A percentile compares a stretch with the other conserved stretches of the same genome.
These are phyloP conservation scores for Dendronephthya gigantea DNA, from an alignment of 64 coral and sea anemone genomes.

Conservation along the genomic window DNA sequence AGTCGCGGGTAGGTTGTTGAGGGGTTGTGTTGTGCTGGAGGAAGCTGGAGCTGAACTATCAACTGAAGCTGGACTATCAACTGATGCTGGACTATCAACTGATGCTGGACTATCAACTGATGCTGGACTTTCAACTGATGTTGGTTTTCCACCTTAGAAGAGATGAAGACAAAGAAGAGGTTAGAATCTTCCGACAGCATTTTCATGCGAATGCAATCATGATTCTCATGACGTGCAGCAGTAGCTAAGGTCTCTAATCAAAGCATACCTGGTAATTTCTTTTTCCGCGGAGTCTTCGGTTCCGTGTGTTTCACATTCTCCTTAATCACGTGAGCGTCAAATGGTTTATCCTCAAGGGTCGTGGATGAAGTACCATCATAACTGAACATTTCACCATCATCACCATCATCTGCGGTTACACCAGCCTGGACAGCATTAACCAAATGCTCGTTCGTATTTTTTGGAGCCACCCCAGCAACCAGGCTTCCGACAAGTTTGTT, in stretches of 20 bases:
- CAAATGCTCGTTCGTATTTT: neutral
- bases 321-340: neutral
- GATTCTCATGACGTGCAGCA: no score
- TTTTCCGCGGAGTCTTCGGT: neutral
- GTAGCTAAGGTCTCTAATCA: neutral
- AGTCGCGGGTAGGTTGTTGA: neutral
- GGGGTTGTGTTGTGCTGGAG: neutral
- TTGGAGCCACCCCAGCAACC: neutral
- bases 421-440: neutral
- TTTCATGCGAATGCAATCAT: no score
- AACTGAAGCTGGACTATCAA: no score
- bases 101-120: neutral
- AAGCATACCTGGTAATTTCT: neutral
- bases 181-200: no score
- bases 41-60: neutral
- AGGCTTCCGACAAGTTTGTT: neutral
- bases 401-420: slow-evolving; percentile 1
- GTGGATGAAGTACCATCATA: slow-evolving; percentile 15
- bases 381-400: slow-evolving; percentile 11
- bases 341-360: neutral
- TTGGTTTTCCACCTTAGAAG: no score
- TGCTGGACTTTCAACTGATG: neutral
- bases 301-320: neutral
- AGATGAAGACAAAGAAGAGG: no score
- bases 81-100: no score